Percentiles rank a stretch among this genome's conserved stretches.
Conservation (phyloP, 2,797 vertebrate species). For the Pogonophryne albipinna region DNA sequence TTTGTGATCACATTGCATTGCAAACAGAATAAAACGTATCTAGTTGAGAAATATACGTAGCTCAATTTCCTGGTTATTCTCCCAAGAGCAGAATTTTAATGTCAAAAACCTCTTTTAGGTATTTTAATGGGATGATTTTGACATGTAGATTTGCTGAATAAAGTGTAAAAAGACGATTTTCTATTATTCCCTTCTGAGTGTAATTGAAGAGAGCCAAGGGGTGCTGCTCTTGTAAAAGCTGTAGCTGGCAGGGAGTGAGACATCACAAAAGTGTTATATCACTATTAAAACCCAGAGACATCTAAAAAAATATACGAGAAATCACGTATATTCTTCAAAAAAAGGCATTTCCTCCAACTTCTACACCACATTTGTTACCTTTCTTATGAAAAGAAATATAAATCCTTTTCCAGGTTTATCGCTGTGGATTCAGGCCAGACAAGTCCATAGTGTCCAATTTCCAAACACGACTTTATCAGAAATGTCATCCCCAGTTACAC, state of each 20-base stretch:
- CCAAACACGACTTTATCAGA: slow-evolving; percentile 61
- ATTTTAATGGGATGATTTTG: slow-evolving; percentile 34
- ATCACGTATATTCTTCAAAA: slow-evolving; percentile 59
- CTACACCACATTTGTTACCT: slow-evolving; percentile 69
- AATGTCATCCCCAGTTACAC: slow-evolving; percentile 37
- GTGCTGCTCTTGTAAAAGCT: slow-evolving; percentile 59
- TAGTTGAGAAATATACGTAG: slow-evolving; percentile 8
- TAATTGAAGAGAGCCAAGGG: slow-evolving; percentile 32
- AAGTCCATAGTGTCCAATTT: slow-evolving; percentile 50
- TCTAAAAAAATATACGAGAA: slow-evolving; percentile 59
- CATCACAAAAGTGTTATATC: slow-evolving; percentile 67
- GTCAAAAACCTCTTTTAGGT: not conserved
- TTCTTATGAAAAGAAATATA: slow-evolving; percentile 54
- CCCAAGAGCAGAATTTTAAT: slow-evolving; percentile 10
- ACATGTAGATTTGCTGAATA: slow-evolving; percentile 42
- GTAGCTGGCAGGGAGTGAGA: slow-evolving; percentile 65
- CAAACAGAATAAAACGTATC: not conserved
- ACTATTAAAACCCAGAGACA: slow-evolving; percentile 70
- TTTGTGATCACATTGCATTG: not conserved
- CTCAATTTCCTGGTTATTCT: slow-evolving; percentile 34
- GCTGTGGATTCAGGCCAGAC: slow-evolving; percentile 50
- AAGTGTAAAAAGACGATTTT: slow-evolving; percentile 32
- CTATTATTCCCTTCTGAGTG: slow-evolving; percentile 44
- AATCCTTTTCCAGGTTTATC: slow-evolving; percentile 62
- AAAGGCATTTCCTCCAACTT: slow-evolving; percentile 53